A percentile compares a stretch with the other conserved stretches of the same genome.
phyloP scores from a whole-genome alignment of 2,113 vertebrate genomes.

The Chascanopsetta lugubris region DNA sequence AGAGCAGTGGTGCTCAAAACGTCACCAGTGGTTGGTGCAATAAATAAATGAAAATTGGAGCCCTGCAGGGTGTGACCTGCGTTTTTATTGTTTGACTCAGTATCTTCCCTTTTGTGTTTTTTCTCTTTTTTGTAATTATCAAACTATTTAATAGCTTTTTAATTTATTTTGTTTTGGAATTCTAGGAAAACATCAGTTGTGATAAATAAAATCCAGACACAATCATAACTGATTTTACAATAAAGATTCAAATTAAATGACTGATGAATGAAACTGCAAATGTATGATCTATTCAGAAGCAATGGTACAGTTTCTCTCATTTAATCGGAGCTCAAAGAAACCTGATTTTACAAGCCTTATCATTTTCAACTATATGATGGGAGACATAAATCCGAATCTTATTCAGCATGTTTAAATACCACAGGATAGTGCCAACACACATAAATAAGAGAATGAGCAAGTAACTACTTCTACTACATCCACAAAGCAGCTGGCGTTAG shows the following conservation, averaged over 20 bases:
- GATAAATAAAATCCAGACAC: too few species aligned
- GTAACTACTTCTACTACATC: constrained; percentile 26
- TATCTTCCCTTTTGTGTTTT: background rate
- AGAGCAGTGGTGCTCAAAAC: constrained; percentile 10
- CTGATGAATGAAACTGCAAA: too few species aligned
- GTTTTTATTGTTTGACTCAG: background rate
- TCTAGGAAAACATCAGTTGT: too few species aligned
- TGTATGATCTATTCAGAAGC: constrained; percentile 18
- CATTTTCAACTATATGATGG: constrained; percentile 30
- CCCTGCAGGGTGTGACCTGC: background rate
- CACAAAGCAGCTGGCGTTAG: constrained; percentile 20
- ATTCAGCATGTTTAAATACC: constrained; percentile 57
- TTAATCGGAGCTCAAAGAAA: constrained; percentile 26
- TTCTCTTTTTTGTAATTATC: too few species aligned
- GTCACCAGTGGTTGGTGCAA: background rate
- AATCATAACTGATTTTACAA: too few species aligned
- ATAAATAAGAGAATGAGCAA: constrained; percentile 30
- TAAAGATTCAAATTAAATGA: too few species aligned
- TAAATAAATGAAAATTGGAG: constrained; percentile 10
- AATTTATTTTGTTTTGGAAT: too few species aligned
- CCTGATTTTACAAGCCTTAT: constrained; percentile 28
- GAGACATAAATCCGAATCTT: constrained; percentile 57
- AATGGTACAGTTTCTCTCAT: constrained; percentile 15
- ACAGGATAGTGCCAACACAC: constrained; percentile 39
- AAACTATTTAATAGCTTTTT: too few species aligned